phyloP scores from a whole-genome alignment of 2,888 invertebrate species.

The Chironomus tentans region DNA sequence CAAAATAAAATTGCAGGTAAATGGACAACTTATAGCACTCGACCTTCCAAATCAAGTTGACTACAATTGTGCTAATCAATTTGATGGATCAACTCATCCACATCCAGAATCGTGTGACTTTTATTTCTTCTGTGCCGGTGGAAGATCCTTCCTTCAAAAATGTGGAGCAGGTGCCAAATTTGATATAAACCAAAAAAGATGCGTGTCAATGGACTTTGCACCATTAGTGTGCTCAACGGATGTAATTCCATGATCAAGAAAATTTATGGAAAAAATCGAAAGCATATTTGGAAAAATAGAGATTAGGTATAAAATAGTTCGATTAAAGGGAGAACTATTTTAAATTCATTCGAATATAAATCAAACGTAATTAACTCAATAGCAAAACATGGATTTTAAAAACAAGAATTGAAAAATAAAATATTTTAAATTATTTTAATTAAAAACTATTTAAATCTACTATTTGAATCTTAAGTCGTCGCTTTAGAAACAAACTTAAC shows the following conservation, averaged over 20 bases:
- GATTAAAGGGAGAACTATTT: too few species aligned
- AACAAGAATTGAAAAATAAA: neutral
- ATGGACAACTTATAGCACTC: neutral
- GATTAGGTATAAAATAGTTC: too few species aligned
- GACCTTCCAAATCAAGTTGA: neutral
- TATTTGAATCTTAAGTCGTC: neutral
- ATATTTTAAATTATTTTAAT: too few species aligned
- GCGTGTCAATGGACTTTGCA: neutral
- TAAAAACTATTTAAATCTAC: too few species aligned
- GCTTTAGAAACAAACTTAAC: too few species aligned
- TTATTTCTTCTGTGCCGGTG: neutral
- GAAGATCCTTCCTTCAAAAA: neutral
- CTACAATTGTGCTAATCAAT: neutral
- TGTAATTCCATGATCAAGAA: too few species aligned
- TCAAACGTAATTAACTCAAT: neutral
- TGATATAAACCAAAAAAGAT: neutral
- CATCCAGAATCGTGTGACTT: constrained; percentile 10
- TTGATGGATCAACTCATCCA: neutral
- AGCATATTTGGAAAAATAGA: too few species aligned
- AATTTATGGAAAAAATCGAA: too few species aligned
- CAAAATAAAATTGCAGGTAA: too few species aligned
- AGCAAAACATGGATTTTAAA: too few species aligned
- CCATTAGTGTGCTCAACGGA: neutral
- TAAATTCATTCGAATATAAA: too few species aligned
- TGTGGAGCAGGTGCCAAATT: neutral